These are phyloP conservation scores for Drosophila punjabiensis DNA, from an alignment of 1,140 invertebrate genomes.

Conservation along the genomic window DNA sequence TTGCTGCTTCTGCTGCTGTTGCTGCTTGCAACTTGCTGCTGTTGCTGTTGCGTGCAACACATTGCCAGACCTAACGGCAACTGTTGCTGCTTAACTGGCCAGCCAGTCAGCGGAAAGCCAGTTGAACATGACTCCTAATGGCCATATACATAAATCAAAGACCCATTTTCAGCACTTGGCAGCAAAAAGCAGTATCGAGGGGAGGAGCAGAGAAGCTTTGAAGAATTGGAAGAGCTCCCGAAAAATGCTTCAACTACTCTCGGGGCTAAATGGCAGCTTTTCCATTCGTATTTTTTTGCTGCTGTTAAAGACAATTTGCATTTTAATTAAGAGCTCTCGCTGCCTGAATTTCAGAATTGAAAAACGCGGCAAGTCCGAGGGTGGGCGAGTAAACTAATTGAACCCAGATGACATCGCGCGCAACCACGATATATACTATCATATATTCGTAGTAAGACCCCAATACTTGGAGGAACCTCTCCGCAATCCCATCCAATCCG, in stretches of 20 bases:
- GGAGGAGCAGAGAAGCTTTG: background rate
- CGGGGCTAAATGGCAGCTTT: constrained; percentile 12
- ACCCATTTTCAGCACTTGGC: constrained; percentile 75
- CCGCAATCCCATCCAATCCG: constrained; percentile 2
- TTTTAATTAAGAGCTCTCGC: constrained; percentile 68
- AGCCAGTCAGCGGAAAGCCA: constrained; percentile 69
- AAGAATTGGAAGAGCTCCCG: constrained; percentile 35
- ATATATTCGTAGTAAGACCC: constrained; percentile 2
- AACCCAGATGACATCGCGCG: constrained; percentile 69
- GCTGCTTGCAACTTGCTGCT: constrained; percentile 21
- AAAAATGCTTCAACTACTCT: constrained; percentile 20
- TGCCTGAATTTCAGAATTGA: constrained; percentile 9
- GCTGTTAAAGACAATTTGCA: constrained; percentile 65
- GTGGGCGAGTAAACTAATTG: constrained; percentile 58
- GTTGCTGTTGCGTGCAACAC: constrained; percentile 68
- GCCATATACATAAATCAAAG: constrained; percentile 79
- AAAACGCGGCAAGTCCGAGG: constrained; percentile 14
- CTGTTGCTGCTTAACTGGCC: constrained; percentile 75
- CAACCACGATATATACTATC: constrained; percentile 9
- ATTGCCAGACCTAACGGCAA: constrained; percentile 71
- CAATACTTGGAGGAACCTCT: constrained; percentile 14
- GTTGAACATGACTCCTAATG: constrained; percentile 77
- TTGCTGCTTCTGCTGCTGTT: constrained; percentile 31
- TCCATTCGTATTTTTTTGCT: constrained; percentile 11
- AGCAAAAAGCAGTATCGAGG: constrained; percentile 44